Evolutionary conservation across 2,113 vertebrate species (phyloP).

Genomic region (Crotalus viridis): DNA sequence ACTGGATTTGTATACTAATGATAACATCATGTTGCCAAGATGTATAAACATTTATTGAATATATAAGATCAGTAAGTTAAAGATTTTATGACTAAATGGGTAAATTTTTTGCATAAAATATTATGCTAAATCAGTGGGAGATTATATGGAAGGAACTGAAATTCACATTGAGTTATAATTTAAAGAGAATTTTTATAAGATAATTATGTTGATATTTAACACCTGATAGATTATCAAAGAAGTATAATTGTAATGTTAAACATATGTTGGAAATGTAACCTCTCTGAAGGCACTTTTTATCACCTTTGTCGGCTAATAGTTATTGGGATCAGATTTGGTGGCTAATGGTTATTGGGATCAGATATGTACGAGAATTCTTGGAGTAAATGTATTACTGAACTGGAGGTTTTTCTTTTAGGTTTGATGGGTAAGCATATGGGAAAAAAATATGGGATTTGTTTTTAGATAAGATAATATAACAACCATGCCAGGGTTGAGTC

Average conservation of each 20-base stretch:
- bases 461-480: not conserved
- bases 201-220: not conserved
- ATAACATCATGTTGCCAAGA: not conserved
- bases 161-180: not conserved
- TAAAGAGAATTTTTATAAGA: not conserved
- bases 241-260: not conserved
- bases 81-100: not conserved
- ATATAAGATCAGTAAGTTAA: not conserved
- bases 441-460: not conserved
- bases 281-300: not conserved
- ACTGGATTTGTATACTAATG: not conserved
- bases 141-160: not conserved
- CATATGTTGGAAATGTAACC: not conserved
- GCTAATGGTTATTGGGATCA: not conserved
- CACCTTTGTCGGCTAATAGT: not conserved
- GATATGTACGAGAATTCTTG: not conserved
- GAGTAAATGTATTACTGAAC: not conserved
- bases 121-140: not conserved
- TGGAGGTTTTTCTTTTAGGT: not conserved
- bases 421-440: not conserved
- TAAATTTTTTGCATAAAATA: not conserved
- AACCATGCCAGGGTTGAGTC: not conserved
- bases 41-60: not conserved
- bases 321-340: not conserved
- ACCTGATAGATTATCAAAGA: not conserved